phyloP scores from a whole-genome alignment of 2,888 invertebrate species.

The Brenthis ino region DNA sequence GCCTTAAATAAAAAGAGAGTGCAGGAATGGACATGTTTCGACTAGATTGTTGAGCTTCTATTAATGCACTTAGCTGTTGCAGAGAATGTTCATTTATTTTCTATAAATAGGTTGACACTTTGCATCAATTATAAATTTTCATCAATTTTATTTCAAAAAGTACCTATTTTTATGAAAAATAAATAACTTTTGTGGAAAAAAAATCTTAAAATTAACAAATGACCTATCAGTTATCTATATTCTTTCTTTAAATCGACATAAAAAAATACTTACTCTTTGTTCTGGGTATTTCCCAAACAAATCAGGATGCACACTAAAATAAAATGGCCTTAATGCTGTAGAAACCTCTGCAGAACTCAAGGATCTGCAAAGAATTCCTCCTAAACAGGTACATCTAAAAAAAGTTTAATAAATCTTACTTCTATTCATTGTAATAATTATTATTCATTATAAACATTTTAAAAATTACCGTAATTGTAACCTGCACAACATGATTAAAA shows the following conservation, averaged over 20 bases:
- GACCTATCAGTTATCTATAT: background rate
- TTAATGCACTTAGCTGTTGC: constrained; percentile 92
- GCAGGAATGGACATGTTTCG: constrained; percentile 82
- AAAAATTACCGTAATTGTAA: constrained; percentile 64
- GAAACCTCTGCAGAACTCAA: constrained; percentile 92
- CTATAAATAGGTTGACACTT: constrained; percentile 72
- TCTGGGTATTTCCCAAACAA: constrained; percentile 95
- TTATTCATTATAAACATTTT: background rate
- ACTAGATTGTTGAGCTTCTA: constrained; percentile 89
- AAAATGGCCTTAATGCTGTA: constrained; percentile 95
- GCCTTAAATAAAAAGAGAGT: constrained; percentile 90
- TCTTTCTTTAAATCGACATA: background rate
- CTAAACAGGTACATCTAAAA: constrained; percentile 51
- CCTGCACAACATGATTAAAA: constrained; percentile 26
- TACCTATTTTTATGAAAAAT: no score
- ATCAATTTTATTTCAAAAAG: no score
- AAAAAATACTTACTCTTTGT: constrained; percentile 85
- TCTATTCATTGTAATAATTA: background rate
- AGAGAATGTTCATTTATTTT: constrained; percentile 94
- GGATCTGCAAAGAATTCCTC: constrained; percentile 59
- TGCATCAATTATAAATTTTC: constrained; percentile 2
- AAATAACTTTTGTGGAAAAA: background rate
- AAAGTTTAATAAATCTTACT: background rate
- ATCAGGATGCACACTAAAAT: constrained; percentile 97
- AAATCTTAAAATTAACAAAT: background rate